phyloP scores from a whole-genome alignment of 2,888 invertebrate species.

The Hirtodrosophila trivittata region DNA sequence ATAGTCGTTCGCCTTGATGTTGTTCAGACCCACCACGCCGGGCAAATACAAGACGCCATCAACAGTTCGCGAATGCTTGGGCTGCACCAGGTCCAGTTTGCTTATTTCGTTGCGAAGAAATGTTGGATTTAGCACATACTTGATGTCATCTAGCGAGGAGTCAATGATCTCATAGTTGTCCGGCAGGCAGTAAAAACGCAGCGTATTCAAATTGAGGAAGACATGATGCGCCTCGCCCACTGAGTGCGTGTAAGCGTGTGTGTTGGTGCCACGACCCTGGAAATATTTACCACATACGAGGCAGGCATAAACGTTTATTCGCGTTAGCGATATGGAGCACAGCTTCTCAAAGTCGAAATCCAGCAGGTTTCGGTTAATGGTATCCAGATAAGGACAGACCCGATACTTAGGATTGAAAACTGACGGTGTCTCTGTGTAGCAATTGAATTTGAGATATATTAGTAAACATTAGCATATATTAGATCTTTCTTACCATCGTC shows the following conservation, averaged over 20 bases:
- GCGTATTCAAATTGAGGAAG: slow-evolving; percentile 96
- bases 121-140: slow-evolving; percentile 98
- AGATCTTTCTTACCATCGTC: slow-evolving; percentile 55
- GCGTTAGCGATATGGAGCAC: slow-evolving; percentile 98
- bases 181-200: slow-evolving; percentile 99
- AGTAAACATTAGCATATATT: background rate
- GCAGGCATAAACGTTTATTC: slow-evolving; percentile 99
- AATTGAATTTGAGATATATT: background rate
- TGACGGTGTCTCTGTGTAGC: slow-evolving; percentile 80
- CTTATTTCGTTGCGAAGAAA: slow-evolving; percentile 93
- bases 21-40: slow-evolving; percentile 98
- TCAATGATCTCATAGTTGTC: slow-evolving; percentile 99
- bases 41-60: slow-evolving; percentile 97
- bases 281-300: slow-evolving; percentile 99
- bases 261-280: slow-evolving; percentile 97
- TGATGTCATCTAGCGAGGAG: slow-evolving; percentile 98
- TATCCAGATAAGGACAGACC: slow-evolving; percentile 98
- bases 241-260: slow-evolving; percentile 99
- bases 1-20: slow-evolving; percentile 99
- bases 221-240: slow-evolving; percentile 99
- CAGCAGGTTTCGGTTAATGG: slow-evolving; percentile 97
- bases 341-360: slow-evolving; percentile 99
- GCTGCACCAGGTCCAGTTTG: slow-evolving; percentile 87
- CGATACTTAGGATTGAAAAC: slow-evolving; percentile 85
- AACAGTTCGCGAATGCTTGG: slow-evolving; percentile 95